phyloP scores from a whole-genome alignment of 2,113 vertebrate species.

The Tonatia bakeri region DNA sequence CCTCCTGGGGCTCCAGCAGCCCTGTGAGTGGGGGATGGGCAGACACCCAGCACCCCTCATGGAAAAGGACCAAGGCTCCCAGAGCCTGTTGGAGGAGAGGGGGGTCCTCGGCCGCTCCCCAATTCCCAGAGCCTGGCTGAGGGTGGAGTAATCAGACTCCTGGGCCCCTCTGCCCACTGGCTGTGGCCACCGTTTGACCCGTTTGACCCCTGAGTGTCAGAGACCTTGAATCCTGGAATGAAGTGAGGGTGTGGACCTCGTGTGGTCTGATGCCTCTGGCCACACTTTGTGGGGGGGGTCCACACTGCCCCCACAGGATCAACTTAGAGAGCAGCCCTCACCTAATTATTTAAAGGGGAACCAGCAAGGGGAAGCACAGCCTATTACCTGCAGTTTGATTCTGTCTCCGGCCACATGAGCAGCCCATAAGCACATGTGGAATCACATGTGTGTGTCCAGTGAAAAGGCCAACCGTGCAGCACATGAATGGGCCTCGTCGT shows the following conservation, averaged over 20 bases:
- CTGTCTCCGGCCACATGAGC: conserved; percentile 67
- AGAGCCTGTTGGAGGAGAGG: background rate
- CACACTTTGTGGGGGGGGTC: no score
- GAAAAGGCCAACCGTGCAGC: conserved; percentile 66
- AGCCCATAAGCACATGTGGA: conserved; percentile 70
- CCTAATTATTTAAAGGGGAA: background rate
- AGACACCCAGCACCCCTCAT: accelerated
- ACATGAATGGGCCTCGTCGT: conserved; percentile 60
- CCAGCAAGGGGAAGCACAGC: no score
- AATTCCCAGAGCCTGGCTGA: background rate
- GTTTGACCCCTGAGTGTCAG: accelerated
- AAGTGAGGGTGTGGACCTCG: accelerated
- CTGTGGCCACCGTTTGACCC: accelerated
- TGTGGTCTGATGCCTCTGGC: accelerated
- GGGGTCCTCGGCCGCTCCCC: accelerated
- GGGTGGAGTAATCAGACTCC: background rate
- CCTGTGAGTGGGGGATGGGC: background rate
- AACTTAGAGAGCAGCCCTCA: background rate
- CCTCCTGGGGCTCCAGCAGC: background rate
- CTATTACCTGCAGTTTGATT: conserved; percentile 58
- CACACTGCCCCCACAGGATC: background rate
- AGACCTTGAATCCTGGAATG: accelerated
- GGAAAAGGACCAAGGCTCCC: background rate
- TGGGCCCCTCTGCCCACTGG: accelerated
- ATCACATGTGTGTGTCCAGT: conserved; percentile 58